A percentile compares a stretch with the other conserved stretches of the same genome.
These are phyloP conservation scores for Chlorospingus flavigularis DNA, from an alignment of 2,797 vertebrate species.

Conservation along the genomic window DNA sequence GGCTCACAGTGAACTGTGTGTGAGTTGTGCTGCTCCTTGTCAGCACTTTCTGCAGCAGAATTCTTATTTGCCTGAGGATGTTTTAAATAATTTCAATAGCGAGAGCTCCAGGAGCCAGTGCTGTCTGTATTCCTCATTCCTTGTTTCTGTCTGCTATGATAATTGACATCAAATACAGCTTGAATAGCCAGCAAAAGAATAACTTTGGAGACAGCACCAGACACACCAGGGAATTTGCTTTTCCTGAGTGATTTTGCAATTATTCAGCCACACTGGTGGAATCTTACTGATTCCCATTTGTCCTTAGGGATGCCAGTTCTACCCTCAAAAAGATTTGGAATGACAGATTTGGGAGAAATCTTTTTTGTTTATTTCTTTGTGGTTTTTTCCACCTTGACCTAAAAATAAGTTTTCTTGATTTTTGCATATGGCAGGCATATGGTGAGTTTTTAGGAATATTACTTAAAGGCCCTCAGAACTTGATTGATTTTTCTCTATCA, in stretches of 20 bases:
- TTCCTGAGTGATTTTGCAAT: background rate
- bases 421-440: background rate
- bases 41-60: background rate
- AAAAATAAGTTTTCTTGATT: background rate
- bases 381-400: rapidly evolving
- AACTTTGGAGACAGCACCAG: background rate
- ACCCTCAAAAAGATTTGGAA: background rate
- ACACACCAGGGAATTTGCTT: background rate
- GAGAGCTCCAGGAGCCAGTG: background rate
- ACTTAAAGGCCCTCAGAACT: background rate
- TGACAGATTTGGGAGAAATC: background rate
- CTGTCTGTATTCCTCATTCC: background rate
- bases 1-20: background rate
- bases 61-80: background rate
- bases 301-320: background rate
- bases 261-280: background rate
- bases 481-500: background rate
- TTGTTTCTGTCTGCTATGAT: background rate
- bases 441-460: background rate
- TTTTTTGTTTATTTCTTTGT: background rate
- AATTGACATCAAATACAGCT: background rate
- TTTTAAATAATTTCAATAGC: background rate
- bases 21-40: background rate
- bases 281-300: background rate
- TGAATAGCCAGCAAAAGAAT: background rate